Percentiles rank a stretch among this genome's conserved stretches.
These are phyloP conservation scores for Amorpha juglandis DNA, from an alignment of 2,888 invertebrate genomes.

Conservation along the genomic window DNA sequence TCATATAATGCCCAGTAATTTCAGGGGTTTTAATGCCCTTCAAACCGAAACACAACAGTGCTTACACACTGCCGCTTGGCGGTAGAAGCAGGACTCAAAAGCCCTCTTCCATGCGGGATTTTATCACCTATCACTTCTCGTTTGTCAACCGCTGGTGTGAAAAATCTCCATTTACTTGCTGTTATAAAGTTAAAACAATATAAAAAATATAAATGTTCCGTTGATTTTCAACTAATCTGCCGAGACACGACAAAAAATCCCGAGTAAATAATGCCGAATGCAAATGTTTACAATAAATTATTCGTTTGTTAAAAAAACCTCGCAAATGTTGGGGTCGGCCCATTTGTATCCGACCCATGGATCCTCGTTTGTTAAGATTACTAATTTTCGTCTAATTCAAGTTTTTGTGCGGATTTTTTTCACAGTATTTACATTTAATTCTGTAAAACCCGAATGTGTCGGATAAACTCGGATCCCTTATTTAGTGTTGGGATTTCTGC, in stretches of 20 bases:
- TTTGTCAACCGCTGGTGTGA: too few species aligned
- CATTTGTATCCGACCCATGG: slow-evolving; percentile 12
- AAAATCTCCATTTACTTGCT: background rate
- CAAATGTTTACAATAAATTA: slow-evolving; percentile 30
- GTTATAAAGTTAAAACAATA: background rate
- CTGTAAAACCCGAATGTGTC: slow-evolving; percentile 13
- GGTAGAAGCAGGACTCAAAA: too few species aligned
- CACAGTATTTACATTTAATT: background rate
- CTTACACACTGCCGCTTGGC: too few species aligned
- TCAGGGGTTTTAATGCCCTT: too few species aligned
- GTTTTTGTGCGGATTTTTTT: slow-evolving; percentile 7
- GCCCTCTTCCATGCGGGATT: too few species aligned
- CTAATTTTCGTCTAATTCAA: slow-evolving; percentile 20
- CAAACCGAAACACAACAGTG: too few species aligned
- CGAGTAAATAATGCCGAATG: slow-evolving; percentile 28
- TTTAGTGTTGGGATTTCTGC: slow-evolving; percentile 10
- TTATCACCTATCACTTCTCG: too few species aligned
- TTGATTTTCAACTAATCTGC: slow-evolving; percentile 11
- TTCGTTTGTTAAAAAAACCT: slow-evolving; percentile 23
- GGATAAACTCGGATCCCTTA: slow-evolving; percentile 13
- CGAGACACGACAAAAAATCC: slow-evolving; percentile 15
- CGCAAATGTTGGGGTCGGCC: slow-evolving; percentile 1
- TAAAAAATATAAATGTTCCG: background rate
- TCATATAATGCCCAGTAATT: too few species aligned
- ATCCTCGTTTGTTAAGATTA: slow-evolving; percentile 21